A percentile compares a stretch with the other conserved stretches of the same genome.
Evolutionary conservation across 2,888 invertebrate genomes (phyloP).

Genomic region (Patella pellucida): DNA sequence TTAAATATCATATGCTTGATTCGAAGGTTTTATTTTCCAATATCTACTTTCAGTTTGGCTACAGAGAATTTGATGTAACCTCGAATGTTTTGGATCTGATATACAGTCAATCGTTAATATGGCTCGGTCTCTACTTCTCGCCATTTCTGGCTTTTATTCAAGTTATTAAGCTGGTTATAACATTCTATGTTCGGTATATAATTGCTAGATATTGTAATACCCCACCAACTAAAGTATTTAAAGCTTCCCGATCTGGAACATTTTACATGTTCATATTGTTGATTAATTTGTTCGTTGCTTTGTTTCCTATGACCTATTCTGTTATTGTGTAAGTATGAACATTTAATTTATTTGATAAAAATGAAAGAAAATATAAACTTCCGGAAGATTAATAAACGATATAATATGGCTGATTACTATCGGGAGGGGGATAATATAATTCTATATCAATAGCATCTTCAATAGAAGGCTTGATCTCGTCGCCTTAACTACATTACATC

Average conservation of each 20-base stretch:
- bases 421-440: too few relatives aligned
- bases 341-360: not conserved
- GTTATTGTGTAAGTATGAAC: slow-evolving; percentile 49
- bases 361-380: not conserved
- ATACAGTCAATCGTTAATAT: slow-evolving; percentile 58
- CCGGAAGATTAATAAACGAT: too few relatives aligned
- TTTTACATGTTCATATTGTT: slow-evolving; percentile 55
- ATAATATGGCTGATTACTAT: too few relatives aligned
- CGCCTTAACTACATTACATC: too few relatives aligned
- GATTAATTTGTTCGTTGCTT: slow-evolving; percentile 51
- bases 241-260: slow-evolving; percentile 57
- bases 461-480: too few relatives aligned
- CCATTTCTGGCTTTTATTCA: slow-evolving; percentile 54
- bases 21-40: too few relatives aligned
- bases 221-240: slow-evolving; percentile 55
- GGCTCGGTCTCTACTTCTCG: slow-evolving; percentile 61
- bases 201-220: slow-evolving; percentile 50
- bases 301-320: slow-evolving; percentile 53
- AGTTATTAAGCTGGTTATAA: slow-evolving; percentile 48
- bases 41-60: slow-evolving; percentile 40
- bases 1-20: too few relatives aligned
- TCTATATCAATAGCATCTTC: too few relatives aligned
- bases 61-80: slow-evolving; percentile 51
- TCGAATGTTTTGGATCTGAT: slow-evolving; percentile 55
- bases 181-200: slow-evolving; percentile 55